These are phyloP conservation scores for Anthophora plumipes DNA, from an alignment of 2,888 invertebrate genomes.

Conservation along the genomic window DNA sequence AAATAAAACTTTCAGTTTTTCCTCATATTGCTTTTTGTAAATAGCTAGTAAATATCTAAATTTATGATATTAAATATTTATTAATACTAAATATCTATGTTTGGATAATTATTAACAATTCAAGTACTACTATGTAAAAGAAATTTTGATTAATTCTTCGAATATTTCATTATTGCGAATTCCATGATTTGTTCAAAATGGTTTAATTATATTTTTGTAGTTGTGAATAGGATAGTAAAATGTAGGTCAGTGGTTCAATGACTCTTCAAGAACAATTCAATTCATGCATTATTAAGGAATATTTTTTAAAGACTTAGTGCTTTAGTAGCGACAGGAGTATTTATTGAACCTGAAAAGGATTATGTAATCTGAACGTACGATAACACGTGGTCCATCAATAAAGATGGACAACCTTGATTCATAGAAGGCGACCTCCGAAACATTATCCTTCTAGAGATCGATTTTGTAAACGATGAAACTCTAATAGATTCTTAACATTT, in stretches of 20 bases:
- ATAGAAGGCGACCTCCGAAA: constrained; percentile 19
- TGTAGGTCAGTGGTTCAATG: constrained; percentile 42
- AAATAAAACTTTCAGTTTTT: no score
- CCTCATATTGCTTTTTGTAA: no score
- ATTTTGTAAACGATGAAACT: background rate
- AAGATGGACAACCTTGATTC: constrained; percentile 35
- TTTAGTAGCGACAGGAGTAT: background rate
- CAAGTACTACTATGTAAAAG: no score
- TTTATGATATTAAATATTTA: no score
- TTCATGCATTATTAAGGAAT: background rate
- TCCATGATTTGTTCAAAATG: background rate
- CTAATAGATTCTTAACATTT: no score
- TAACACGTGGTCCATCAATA: constrained; percentile 40
- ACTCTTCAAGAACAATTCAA: constrained; percentile 19
- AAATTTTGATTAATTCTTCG: no score
- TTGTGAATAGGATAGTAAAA: background rate
- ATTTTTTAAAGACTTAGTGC: background rate
- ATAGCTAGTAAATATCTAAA: no score
- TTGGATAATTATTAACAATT: no score
- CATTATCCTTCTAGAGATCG: background rate
- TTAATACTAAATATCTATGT: no score
- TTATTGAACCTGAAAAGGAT: constrained; percentile 31
- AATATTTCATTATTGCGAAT: no score
- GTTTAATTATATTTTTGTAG: constrained; percentile 2
- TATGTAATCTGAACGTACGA: constrained; percentile 25